These are phyloP conservation scores for Parnassius apollo DNA, from an alignment of 2,888 invertebrate species.

Conservation along the genomic window DNA sequence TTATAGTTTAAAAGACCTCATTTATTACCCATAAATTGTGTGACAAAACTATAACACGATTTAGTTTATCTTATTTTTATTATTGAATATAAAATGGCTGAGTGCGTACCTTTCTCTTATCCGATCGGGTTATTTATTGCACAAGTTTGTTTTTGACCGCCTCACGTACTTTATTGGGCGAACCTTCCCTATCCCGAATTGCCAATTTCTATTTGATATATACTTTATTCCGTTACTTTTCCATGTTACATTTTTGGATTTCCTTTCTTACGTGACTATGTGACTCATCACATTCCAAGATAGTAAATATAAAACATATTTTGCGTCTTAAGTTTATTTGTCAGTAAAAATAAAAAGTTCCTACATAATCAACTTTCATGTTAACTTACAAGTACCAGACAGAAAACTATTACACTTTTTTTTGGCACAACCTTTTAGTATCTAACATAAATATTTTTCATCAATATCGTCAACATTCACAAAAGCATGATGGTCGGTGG, in stretches of 20 bases:
- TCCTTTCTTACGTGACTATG: constrained; percentile 38
- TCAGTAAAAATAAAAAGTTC: too few relatives aligned
- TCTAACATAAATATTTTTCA: too few relatives aligned
- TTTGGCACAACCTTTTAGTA: too few relatives aligned
- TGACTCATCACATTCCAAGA: constrained; percentile 7
- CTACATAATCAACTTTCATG: too few relatives aligned
- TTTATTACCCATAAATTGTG: constrained; percentile 53
- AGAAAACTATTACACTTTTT: background rate
- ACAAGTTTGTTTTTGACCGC: constrained; percentile 79
- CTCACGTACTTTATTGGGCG: constrained; percentile 78
- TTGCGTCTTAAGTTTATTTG: too few relatives aligned
- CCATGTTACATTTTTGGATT: constrained; percentile 64
- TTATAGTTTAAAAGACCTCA: background rate
- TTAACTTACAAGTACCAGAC: background rate
- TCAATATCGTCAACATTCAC: too few relatives aligned
- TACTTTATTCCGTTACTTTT: constrained; percentile 72
- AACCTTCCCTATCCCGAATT: constrained; percentile 77
- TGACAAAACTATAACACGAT: constrained; percentile 65
- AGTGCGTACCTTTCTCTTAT: constrained; percentile 74
- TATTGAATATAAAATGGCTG: constrained; percentile 78
- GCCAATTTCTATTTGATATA: constrained; percentile 78
- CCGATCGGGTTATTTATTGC: constrained; percentile 79
- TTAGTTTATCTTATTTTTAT: constrained; percentile 72
- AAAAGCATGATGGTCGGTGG: too few relatives aligned
- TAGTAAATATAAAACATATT: too few relatives aligned